Evolutionary conservation across 2,113 vertebrate species (phyloP).

Genomic region (Nipponia nippon): DNA sequence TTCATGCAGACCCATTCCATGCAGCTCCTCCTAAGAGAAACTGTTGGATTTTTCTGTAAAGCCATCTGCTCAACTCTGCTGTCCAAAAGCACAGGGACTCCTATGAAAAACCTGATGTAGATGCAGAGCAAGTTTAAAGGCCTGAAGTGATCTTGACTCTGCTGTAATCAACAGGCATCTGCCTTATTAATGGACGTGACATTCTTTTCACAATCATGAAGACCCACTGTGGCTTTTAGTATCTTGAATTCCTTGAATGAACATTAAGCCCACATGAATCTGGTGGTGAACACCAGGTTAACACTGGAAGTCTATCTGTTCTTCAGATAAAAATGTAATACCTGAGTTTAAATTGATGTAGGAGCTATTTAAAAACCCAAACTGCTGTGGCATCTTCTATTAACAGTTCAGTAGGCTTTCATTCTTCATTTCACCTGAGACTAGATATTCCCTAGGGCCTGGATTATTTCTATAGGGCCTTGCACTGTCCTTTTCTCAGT

Average conservation of each 20-base stretch:
- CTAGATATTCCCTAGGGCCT: neutral
- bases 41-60: neutral
- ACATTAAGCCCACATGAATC: neutral
- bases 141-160: neutral
- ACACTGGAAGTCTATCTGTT: neutral
- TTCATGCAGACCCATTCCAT: neutral
- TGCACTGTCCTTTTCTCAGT: neutral
- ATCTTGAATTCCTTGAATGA: neutral
- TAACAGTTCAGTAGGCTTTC: neutral
- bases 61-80: rapidly evolving
- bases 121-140: neutral
- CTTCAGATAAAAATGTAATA: neutral
- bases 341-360: neutral
- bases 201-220: neutral
- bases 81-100: neutral
- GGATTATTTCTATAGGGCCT: neutral
- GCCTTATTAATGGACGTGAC: neutral
- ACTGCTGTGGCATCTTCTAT: neutral
- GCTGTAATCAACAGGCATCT: neutral
- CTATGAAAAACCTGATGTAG: neutral
- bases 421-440: neutral
- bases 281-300: neutral
- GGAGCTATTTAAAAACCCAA: neutral
- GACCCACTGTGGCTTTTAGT: neutral
- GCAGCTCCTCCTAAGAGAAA: neutral